Conservation (phyloP, 1,140 invertebrate genomes). For the Antheraea pernyi region DNA sequence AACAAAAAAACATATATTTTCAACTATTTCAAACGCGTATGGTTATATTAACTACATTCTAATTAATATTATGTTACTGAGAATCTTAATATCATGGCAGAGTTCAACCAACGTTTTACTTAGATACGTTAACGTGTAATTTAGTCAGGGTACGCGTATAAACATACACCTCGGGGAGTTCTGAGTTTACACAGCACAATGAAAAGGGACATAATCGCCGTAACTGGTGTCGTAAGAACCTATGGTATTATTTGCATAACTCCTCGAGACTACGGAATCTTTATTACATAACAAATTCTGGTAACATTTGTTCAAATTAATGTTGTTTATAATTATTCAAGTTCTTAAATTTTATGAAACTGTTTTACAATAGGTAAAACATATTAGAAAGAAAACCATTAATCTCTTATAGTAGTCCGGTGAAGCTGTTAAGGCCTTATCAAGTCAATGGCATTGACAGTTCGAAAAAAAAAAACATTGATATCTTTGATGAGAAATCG, state of each 20-base stretch:
- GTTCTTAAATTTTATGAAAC: too few relatives aligned
- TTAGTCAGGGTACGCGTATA: constrained; percentile 17
- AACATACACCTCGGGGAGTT: constrained; percentile 16
- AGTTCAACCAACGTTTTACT: constrained; percentile 11
- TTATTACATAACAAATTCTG: constrained; percentile 13
- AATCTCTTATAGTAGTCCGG: too few relatives aligned
- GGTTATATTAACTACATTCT: not conserved
- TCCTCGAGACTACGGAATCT: constrained; percentile 8
- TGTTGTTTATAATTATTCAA: constrained; percentile 10
- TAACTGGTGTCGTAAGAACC: constrained; percentile 15
- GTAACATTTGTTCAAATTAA: constrained; percentile 13
- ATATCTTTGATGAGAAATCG: too few relatives aligned
- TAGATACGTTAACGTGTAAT: constrained; percentile 23
- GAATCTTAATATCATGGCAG: constrained; percentile 1
- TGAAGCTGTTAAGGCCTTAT: too few relatives aligned
- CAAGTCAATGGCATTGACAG: too few relatives aligned
- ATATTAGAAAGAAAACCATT: too few relatives aligned
- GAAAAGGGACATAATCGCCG: constrained; percentile 13
- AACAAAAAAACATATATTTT: too few relatives aligned
- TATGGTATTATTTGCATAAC: constrained; percentile 11
- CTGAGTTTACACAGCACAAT: constrained; percentile 13
- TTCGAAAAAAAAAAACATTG: too few relatives aligned
- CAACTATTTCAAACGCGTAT: too few relatives aligned
- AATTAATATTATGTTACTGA: not conserved
- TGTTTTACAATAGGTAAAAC: too few relatives aligned